Conservation (phyloP, 2,797 vertebrate genomes). For the Microchirus variegatus region DNA sequence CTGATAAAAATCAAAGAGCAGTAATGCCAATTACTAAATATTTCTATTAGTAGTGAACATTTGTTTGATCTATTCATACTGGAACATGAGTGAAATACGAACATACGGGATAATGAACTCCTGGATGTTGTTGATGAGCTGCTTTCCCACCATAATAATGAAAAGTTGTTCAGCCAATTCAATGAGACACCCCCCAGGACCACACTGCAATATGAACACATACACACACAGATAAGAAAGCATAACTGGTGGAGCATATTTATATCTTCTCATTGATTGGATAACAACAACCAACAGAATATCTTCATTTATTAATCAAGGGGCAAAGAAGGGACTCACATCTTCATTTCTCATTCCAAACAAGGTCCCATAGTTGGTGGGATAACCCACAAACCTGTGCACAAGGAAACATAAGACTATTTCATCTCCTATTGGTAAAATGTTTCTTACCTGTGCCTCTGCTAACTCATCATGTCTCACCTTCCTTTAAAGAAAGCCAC, state of each 20-base stretch:
- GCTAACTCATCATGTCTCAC: slow-evolving; percentile 43
- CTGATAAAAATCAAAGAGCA: too few species aligned
- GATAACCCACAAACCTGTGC: slow-evolving; percentile 84
- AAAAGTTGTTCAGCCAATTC: slow-evolving; percentile 86
- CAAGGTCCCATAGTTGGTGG: slow-evolving; percentile 82
- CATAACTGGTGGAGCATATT: neutral
- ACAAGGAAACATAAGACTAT: slow-evolving; percentile 10
- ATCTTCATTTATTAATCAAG: neutral
- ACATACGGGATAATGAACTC: slow-evolving; percentile 85
- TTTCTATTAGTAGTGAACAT: too few species aligned
- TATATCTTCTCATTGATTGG: neutral
- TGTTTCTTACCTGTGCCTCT: neutral
- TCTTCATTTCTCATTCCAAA: slow-evolving; percentile 87
- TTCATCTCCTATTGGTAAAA: neutral
- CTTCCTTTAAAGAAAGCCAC: slow-evolving; percentile 89
- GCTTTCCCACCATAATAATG: slow-evolving; percentile 88
- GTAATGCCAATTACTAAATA: too few species aligned
- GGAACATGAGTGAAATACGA: neutral
- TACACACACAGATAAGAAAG: slow-evolving; percentile 15
- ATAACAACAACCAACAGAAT: neutral
- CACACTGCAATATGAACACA: slow-evolving; percentile 72
- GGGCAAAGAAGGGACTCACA: slow-evolving; percentile 65
- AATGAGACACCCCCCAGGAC: slow-evolving; percentile 83
- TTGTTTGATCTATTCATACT: neutral
- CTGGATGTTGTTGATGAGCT: slow-evolving; percentile 84